A percentile compares a stretch with the other conserved stretches of the same genome.
Evolutionary conservation across 2,888 invertebrate species (phyloP).

Genomic region (Caenorhabditis sp.): DNA sequence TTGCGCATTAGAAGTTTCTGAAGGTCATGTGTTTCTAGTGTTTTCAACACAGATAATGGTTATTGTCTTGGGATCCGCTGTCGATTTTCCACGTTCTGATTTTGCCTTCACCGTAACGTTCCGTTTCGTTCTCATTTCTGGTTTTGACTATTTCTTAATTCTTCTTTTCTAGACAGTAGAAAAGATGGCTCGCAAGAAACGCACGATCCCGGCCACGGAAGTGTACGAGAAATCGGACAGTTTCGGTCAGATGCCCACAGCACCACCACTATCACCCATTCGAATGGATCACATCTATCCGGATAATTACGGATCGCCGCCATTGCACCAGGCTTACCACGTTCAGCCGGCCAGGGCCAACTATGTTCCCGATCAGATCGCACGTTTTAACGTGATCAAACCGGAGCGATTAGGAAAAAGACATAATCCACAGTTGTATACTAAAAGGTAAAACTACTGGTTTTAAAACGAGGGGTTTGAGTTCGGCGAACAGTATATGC

Average conservation of each 20-base stretch:
- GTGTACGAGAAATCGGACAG: conserved; percentile 48
- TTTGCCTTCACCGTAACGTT: conserved; percentile 6
- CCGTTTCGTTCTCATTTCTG: conserved; percentile 1
- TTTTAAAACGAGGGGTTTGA: neutral
- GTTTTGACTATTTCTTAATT: neutral
- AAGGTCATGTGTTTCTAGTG: conserved; percentile 59
- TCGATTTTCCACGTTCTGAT: neutral
- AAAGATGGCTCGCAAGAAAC: conserved; percentile 62
- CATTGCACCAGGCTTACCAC: conserved; percentile 56
- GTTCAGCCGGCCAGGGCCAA: conserved; percentile 42
- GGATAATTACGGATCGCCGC: conserved; percentile 34
- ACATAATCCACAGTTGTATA: conserved; percentile 74
- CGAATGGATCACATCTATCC: conserved; percentile 53
- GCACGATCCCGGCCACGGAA: conserved; percentile 42
- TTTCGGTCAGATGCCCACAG: conserved; percentile 52
- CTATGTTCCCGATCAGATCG: conserved; percentile 64
- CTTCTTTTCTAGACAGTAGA: conserved; percentile 35
- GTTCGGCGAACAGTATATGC: neutral
- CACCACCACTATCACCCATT: conserved; percentile 63
- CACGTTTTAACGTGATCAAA: conserved; percentile 63
- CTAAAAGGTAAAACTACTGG: conserved; percentile 65
- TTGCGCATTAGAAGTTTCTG: conserved; percentile 48
- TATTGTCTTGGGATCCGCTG: conserved; percentile 32
- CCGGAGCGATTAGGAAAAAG: conserved; percentile 57
- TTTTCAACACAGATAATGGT: conserved; percentile 52